Conservation (phyloP, 2,797 vertebrate species). For the Sebastes wilsoni region DNA sequence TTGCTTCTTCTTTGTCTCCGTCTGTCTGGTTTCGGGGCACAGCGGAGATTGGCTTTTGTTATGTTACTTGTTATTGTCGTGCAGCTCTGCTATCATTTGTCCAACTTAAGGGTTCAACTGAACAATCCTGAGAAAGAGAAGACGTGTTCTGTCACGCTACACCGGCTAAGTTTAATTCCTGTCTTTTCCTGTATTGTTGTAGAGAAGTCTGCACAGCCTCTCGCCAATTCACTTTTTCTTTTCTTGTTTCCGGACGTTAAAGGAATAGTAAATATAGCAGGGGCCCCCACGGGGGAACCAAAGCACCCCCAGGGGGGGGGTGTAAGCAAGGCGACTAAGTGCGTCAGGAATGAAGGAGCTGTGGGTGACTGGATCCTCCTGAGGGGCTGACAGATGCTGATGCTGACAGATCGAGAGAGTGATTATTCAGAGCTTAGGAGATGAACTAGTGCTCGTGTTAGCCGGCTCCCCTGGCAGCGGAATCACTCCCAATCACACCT, state of each 20-base stretch:
- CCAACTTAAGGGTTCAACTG: constrained; percentile 51
- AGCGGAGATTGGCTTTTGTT: constrained; percentile 51
- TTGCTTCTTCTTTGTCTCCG: constrained; percentile 33
- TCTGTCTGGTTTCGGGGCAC: constrained; percentile 45
- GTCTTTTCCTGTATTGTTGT: constrained; percentile 13
- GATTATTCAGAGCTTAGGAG: constrained; percentile 79
- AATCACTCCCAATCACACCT: constrained; percentile 76
- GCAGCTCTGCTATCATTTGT: constrained; percentile 56
- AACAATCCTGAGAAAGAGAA: constrained; percentile 37
- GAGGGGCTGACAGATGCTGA: constrained; percentile 68
- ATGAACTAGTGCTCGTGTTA: constrained; percentile 75
- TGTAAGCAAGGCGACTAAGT: constrained; percentile 48
- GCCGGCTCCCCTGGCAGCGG: constrained; percentile 62
- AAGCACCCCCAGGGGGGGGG: constrained; percentile 25
- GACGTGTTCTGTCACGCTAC: constrained; percentile 49
- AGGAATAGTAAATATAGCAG: constrained; percentile 61
- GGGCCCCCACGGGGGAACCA: not conserved
- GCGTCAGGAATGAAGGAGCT: constrained; percentile 58
- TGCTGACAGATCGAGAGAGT: constrained; percentile 75
- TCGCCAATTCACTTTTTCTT: constrained; percentile 18
- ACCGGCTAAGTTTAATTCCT: constrained; percentile 44
- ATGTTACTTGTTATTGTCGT: constrained; percentile 48
- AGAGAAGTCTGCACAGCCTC: constrained; percentile 14
- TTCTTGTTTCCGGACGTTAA: constrained; percentile 11
- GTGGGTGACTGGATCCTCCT: constrained; percentile 55